Conservation (phyloP, 2,797 vertebrate species). For the Spea hammondii region DNA sequence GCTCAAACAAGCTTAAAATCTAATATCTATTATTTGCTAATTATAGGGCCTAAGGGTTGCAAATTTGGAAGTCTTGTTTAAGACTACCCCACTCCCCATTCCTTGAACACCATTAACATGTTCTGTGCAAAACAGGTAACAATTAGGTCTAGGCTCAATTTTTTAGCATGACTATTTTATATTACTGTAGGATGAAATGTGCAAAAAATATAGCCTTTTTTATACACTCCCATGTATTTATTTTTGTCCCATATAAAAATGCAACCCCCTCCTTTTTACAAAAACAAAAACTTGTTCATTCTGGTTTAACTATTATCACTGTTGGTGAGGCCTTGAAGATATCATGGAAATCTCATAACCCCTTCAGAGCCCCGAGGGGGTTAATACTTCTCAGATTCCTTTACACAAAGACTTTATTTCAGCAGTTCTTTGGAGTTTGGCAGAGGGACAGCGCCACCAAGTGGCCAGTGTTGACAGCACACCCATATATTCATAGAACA, state of each 20-base stretch:
- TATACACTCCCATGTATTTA: background rate
- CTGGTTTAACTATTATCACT: conserved; percentile 14
- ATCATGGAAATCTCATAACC: conserved; percentile 15
- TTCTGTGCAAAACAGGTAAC: background rate
- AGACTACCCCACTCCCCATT: background rate
- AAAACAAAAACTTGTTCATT: conserved; percentile 16
- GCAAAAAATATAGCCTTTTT: background rate
- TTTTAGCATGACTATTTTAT: too few species aligned
- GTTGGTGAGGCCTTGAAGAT: background rate
- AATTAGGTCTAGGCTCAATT: background rate
- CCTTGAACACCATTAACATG: background rate
- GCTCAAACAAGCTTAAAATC: too few species aligned
- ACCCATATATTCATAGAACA: background rate
- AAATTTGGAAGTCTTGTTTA: background rate
- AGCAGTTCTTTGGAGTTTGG: background rate
- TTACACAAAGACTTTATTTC: conserved; percentile 18
- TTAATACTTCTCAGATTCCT: conserved; percentile 39
- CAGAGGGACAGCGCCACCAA: conserved; percentile 43
- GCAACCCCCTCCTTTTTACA: background rate
- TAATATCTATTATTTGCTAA: conserved; percentile 19
- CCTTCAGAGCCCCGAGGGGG: background rate
- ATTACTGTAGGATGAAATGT: too few species aligned
- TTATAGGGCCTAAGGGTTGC: conserved; percentile 21
- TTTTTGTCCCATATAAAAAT: background rate
- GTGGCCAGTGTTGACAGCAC: conserved; percentile 15